These are phyloP conservation scores for human DNA, from an alignment of 2,113 vertebrate species.

Conservation along the genomic window GRCh38 chr13:21360501-21361000, in stretches of 20 bases:
- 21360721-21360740: background rate
- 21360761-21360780: background rate
- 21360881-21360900: background rate
- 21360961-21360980: background rate
- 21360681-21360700: background rate
- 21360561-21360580: background rate
- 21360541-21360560: background rate
- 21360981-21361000: background rate
- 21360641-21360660: rapidly evolving
- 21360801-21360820: background rate
- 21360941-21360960: background rate
- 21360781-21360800: background rate
- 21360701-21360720: background rate
- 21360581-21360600: no score
- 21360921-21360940: background rate
- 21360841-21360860: background rate
- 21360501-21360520: background rate
- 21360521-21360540: background rate
- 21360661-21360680: background rate
- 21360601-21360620: rapidly evolving
- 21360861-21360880: background rate
- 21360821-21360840: background rate
- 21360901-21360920: background rate
- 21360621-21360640: background rate
- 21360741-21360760: background rate